Evolutionary conservation across 2,888 invertebrate species (phyloP).

Genomic region (Dendrolimus pini): DNA sequence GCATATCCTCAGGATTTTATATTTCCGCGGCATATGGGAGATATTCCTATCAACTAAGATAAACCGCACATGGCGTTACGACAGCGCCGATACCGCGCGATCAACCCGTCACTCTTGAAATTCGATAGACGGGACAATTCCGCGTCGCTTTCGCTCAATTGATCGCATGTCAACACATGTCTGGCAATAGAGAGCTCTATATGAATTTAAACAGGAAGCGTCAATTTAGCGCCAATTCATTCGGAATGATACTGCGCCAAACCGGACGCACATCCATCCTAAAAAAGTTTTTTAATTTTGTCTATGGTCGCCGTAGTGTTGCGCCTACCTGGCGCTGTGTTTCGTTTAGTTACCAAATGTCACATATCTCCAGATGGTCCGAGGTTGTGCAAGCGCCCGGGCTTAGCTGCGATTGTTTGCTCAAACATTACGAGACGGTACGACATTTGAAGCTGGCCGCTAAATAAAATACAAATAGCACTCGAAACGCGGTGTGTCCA

Average conservation of each 20-base stretch:
- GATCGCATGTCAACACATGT: conserved; percentile 63
- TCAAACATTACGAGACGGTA: conserved; percentile 73
- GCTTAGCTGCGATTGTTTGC: conserved; percentile 61
- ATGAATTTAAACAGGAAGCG: conserved; percentile 70
- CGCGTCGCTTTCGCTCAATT: conserved; percentile 67
- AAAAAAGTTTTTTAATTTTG: conserved; percentile 53
- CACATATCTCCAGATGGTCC: conserved; percentile 70
- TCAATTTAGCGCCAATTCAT: conserved; percentile 72
- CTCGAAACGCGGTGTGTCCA: conserved; percentile 57
- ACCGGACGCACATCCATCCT: conserved; percentile 50
- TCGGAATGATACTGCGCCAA: conserved; percentile 55
- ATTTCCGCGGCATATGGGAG: conserved; percentile 38
- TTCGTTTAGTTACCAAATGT: conserved; percentile 54
- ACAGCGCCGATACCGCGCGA: conserved; percentile 32
- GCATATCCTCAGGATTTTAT: conserved; percentile 25
- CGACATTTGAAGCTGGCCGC: conserved; percentile 73
- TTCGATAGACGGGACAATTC: conserved; percentile 50
- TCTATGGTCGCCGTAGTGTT: conserved; percentile 29
- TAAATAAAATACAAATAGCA: conserved; percentile 72
- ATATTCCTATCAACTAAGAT: conserved; percentile 23
- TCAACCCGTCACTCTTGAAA: conserved; percentile 57
- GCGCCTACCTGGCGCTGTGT: conserved; percentile 36
- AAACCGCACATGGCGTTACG: conserved; percentile 43
- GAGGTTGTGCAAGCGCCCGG: conserved; percentile 62
- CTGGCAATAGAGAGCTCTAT: conserved; percentile 54